Evolutionary conservation across 2,797 vertebrate species (phyloP), one percentile per base, ranked within the genome.

Genomic region (Microcaecilia unicolor): DNA sequence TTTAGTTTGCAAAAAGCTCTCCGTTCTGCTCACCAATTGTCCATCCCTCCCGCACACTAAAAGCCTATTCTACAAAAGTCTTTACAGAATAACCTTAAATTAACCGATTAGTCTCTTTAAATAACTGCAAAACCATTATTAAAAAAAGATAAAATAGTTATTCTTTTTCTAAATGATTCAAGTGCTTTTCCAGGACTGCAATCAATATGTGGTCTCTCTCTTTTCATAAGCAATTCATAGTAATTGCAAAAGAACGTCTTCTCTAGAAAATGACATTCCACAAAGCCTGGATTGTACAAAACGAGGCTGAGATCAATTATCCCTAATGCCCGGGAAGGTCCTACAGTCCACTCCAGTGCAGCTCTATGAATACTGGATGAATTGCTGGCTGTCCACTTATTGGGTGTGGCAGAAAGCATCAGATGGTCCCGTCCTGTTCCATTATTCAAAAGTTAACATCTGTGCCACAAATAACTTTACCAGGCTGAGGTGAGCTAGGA

Each of bases 41-140:
- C 4, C 3, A n/a, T 10, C 14, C 15, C 22, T 19, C 16, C 31
- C 16, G 20, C n/a, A n/a, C 9, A 31, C 18, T 17, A 8, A 27
- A n/a, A 3, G 2, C 11, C 5, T 4, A 13, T 17, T 18, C 20
- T 3, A 25, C 12, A 3, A 2, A 14, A 39, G 36, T 49, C n/a
- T n/a, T n/a, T n/a, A n/a, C n/a, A n/a, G n/a, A n/a, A n/a, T n/a
- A 30, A 43, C 59, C 65, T 57, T 55, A 57, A 62, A 68, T 42
- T 59, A 70, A 63, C 64, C 60, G 64, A 73, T 67, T 67, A 69
- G 74, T 74, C 68, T 74, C 61, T 64, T 67, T 67, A 67, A 78
- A 70, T 67, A 73, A 58, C 61, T 67, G 49, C 14, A 49, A 70
- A 56, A 56, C 44, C 17, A 10, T 64, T 72, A 63, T 64, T 63